Base-by-base conservation (phyloP, 2,113 vertebrate genomes). In the Paraplagusia blochii region DNA sequence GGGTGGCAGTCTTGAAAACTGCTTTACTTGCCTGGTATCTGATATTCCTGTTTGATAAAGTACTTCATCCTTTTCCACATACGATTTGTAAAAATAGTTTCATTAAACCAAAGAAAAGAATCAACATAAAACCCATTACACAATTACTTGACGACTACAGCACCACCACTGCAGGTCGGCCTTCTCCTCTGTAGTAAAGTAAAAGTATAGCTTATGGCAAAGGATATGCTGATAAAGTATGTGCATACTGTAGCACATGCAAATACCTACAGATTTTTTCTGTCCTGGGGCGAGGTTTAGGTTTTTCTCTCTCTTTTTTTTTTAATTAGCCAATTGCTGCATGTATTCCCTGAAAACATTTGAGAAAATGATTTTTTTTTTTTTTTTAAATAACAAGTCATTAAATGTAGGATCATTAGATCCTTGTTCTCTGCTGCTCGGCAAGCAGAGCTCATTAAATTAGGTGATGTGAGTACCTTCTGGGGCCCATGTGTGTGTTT, bases 351-450 rank as follows among this genome's bases (percentile, higher is more conserved):
- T 50, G 64, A 75, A 83, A 74, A 79, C 79, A 72, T 81, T 75
- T 64, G 36, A 70, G 53, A 64, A 74, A 76, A 66, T 69, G 35
- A 61, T 76, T 81, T 81, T 69, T 74, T 68, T 77, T 76, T 81
- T 81, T 69, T 74, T 68, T 77, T 71, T 60, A 74, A 75, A 83
- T 68, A 77, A 77, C 68, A 79, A 85, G 74, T 81, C 76, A 77
- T 88, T 86, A 78, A 84, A 80, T 53, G 60, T 73, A 65, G 79
- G 44, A 70, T 80, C 42, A 75, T 76, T 81, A 74, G 67, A 81
- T 82, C 80, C 66, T 74, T 81, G 53, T 73, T 71, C 51, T 51
- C 22, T 18, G 35, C 69, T 50, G 45, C 51, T 61, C 22, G 39
- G 38, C 58, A 13, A 57, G 58, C 55, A 63, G 62, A 66, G 50